Evolutionary conservation across 2,888 invertebrate genomes (phyloP).

Genomic region (Merodon equestris): DNA sequence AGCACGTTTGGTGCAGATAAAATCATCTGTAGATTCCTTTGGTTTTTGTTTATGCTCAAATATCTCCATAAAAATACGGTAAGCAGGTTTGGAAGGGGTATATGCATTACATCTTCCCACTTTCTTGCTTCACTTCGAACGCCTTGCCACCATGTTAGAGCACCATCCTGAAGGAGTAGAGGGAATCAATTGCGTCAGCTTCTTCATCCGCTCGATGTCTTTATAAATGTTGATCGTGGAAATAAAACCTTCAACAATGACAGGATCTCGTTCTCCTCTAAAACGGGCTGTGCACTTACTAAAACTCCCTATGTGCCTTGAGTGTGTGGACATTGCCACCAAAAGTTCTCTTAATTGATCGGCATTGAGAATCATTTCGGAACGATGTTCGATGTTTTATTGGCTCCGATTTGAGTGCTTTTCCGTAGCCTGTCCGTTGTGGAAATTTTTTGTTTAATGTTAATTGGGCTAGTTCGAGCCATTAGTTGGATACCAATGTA

Average conservation of each 20-base stretch:
- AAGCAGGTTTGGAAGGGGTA: constrained; percentile 20
- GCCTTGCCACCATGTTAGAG: constrained; percentile 67
- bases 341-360: too few species aligned
- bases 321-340: too few species aligned
- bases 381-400: too few species aligned
- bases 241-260: constrained; percentile 53
- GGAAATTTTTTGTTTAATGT: too few species aligned
- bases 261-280: constrained; percentile 40
- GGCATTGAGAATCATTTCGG: constrained; percentile 11
- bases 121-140: constrained; percentile 32
- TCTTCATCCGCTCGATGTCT: constrained; percentile 58
- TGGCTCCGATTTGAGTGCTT: too few species aligned
- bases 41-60: constrained; percentile 9
- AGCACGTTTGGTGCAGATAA: constrained; percentile 20
- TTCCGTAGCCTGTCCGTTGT: too few species aligned
- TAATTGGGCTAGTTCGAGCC: too few species aligned
- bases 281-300: constrained; percentile 43
- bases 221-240: constrained; percentile 51
- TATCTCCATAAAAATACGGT: constrained; percentile 21
- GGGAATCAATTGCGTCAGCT: constrained; percentile 55
- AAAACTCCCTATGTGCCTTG: constrained; percentile 27
- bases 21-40: constrained; percentile 27
- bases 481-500: too few species aligned
- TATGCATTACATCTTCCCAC: constrained; percentile 20
- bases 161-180: constrained; percentile 54